Conservation (phyloP, 2,113 vertebrate genomes). For the Crotophaga sulcirostris region DNA sequence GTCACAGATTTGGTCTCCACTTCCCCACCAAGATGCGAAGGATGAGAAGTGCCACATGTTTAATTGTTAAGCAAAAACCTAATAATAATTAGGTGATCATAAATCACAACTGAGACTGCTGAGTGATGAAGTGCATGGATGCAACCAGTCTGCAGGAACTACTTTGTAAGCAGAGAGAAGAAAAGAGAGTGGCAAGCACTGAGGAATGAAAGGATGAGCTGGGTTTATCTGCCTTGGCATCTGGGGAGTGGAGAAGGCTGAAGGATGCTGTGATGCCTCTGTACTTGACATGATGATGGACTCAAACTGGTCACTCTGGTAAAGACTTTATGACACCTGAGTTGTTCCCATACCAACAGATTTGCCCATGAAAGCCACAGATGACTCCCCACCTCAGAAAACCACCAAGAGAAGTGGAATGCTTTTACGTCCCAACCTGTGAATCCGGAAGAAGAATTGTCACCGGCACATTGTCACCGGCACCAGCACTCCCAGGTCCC, state of each 20-base stretch:
- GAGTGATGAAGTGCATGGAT: background rate
- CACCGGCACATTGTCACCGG: background rate
- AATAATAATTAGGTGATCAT: background rate
- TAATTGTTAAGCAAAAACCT: background rate
- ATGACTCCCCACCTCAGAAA: background rate
- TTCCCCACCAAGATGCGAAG: background rate
- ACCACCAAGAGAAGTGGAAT: background rate
- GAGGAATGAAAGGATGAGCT: background rate
- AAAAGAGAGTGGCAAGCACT: background rate
- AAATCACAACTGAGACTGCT: background rate
- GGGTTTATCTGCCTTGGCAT: background rate
- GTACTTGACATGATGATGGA: background rate
- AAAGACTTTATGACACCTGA: background rate
- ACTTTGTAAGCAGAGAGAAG: background rate
- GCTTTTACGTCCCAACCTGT: background rate
- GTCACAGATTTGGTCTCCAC: background rate
- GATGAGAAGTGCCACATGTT: background rate
- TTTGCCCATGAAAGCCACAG: background rate
- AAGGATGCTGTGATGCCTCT: background rate
- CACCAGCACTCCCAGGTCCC: too few relatives aligned
- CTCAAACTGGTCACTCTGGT: background rate
- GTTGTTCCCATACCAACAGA: background rate
- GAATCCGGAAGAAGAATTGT: background rate
- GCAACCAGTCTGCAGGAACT: background rate
- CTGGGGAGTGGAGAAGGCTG: rapidly evolving